These are phyloP conservation scores for Octopus bimaculoides DNA, from an alignment of 1,140 invertebrate genomes.

Conservation along the genomic window DNA sequence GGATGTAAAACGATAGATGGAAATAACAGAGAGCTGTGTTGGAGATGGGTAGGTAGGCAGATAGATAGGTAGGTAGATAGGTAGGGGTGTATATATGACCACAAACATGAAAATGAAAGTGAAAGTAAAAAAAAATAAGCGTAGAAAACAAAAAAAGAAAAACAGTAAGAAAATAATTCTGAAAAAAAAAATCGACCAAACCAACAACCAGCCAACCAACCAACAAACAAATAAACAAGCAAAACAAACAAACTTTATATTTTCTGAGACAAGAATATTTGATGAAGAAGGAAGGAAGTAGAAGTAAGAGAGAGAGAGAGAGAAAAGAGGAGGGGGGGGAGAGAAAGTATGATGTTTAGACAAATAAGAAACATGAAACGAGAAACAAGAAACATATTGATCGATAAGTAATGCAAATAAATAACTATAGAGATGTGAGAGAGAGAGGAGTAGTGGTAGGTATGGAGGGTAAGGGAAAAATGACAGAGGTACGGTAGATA, in stretches of 20 bases:
- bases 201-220: too few species aligned
- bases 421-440: neutral
- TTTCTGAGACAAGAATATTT: too few species aligned
- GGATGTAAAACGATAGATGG: neutral
- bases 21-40: neutral
- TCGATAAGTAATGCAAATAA: neutral
- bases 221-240: too few species aligned
- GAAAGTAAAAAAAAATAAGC: neutral
- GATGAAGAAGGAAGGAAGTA: neutral
- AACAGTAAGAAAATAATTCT: too few species aligned
- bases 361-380: neutral
- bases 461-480: neutral
- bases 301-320: neutral
- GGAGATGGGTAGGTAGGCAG: neutral
- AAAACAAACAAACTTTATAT: too few species aligned
- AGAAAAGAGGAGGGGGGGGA: neutral
- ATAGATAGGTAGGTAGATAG: neutral
- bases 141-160: neutral
- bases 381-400: neutral
- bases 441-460: neutral
- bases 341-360: neutral
- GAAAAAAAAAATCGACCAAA: too few species aligned
- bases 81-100: neutral
- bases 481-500: neutral
- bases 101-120: neutral